Percentiles rank a stretch among this genome's conserved stretches.
phyloP scores from a whole-genome alignment of 30 jellyfish, hydroid and myxozoan species.

The Turritopsis dohrnii region DNA sequence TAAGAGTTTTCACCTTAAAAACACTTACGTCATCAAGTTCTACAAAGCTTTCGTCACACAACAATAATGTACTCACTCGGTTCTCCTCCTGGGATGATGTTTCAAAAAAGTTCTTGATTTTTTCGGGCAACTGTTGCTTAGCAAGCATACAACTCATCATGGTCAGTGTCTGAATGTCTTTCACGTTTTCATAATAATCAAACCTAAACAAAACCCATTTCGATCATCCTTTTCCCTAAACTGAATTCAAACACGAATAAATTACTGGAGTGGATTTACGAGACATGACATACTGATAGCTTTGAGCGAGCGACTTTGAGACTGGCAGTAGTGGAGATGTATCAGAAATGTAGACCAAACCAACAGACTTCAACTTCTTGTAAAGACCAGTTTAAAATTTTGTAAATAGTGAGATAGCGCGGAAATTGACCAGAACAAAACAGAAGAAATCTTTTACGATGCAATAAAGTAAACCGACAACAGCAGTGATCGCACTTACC shows the following conservation, averaged over 20 bases:
- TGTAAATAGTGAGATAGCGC: constrained; percentile 65
- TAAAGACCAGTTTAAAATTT: constrained; percentile 33
- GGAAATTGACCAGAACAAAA: constrained; percentile 45
- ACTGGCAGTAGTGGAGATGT: constrained; percentile 71
- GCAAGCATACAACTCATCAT: constrained; percentile 63
- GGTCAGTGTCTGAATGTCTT: constrained; percentile 89
- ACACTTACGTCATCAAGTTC: too few relatives aligned
- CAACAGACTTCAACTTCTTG: constrained; percentile 40
- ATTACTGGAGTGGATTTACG: too few relatives aligned
- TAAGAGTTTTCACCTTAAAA: too few relatives aligned
- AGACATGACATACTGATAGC: constrained; percentile 70
- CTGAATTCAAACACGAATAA: too few relatives aligned
- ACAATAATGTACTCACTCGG: constrained; percentile 27
- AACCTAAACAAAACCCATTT: constrained; percentile 59
- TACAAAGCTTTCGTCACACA: too few relatives aligned
- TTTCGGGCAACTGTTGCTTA: constrained; percentile 53
- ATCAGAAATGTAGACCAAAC: constrained; percentile 57
- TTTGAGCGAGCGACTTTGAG: constrained; percentile 51
- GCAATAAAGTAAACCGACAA: too few relatives aligned
- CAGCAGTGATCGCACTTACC: constrained; percentile 32
- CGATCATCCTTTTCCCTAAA: too few relatives aligned
- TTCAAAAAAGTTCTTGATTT: background rate
- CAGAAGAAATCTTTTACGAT: too few relatives aligned
- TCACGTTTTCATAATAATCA: constrained; percentile 56
- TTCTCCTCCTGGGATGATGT: constrained; percentile 24